Evolutionary conservation across 2,113 vertebrate species (phyloP).

Genomic region (Chrysemys picta): DNA sequence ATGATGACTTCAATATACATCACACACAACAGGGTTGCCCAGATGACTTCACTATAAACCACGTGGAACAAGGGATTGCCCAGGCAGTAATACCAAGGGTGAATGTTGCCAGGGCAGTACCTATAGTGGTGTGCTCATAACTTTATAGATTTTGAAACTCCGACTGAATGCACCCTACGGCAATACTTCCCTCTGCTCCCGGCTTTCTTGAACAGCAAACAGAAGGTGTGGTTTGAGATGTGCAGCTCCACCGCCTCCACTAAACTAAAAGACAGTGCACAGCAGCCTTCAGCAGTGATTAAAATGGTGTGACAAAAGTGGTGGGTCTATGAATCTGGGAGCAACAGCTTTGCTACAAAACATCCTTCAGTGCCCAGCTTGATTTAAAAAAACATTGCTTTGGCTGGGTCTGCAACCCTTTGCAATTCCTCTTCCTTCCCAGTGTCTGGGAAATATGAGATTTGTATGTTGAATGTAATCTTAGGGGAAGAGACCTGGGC

Average conservation of each 20-base stretch:
- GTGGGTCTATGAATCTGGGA: background rate
- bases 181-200: background rate
- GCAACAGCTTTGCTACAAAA: background rate
- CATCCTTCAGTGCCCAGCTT: no score
- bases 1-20: background rate
- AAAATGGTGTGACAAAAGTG: no score
- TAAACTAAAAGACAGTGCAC: no score
- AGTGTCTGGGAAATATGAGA: no score
- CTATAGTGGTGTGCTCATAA: no score
- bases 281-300: background rate
- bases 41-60: background rate
- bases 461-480: no score
- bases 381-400: no score
- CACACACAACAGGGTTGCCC: background rate
- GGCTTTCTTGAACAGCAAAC: background rate
- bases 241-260: background rate
- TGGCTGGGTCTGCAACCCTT: no score
- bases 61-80: background rate
- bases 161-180: no score
- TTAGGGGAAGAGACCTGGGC: no score
- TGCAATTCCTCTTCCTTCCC: no score
- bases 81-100: background rate
- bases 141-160: background rate
- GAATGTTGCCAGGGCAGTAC: background rate
- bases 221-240: background rate